Percentiles rank a stretch among this genome's conserved stretches.
phyloP scores from a whole-genome alignment of 2,888 invertebrate genomes.

The Zaprionus lineosus region DNA sequence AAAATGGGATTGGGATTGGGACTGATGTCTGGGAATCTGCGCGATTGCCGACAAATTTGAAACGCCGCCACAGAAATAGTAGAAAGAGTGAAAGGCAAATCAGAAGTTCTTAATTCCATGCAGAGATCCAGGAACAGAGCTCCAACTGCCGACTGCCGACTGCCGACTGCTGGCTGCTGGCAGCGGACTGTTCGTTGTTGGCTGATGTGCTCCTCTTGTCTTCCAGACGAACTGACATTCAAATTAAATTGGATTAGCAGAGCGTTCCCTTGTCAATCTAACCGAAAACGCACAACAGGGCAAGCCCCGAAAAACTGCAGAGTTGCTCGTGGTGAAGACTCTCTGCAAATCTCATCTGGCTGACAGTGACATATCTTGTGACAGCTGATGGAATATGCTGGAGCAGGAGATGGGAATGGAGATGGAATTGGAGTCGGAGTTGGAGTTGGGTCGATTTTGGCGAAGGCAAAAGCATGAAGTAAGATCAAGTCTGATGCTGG shows the following conservation, averaged over 20 bases:
- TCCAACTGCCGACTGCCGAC: constrained; percentile 19
- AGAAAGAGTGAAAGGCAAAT: constrained; percentile 59
- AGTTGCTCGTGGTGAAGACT: constrained; percentile 21
- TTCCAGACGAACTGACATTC: constrained; percentile 82
- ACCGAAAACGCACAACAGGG: constrained; percentile 32
- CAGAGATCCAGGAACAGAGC: constrained; percentile 36
- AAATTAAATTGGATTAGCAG: constrained; percentile 82
- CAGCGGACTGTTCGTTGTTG: constrained; percentile 13
- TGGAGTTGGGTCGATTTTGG: constrained; percentile 27
- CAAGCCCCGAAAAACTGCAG: constrained; percentile 30
- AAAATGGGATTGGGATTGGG: not conserved
- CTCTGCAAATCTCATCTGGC: constrained; percentile 76
- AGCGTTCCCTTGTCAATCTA: constrained; percentile 81
- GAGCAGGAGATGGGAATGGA: constrained; percentile 33
- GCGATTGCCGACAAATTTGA: constrained; percentile 61
- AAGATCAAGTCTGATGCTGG: not conserved
- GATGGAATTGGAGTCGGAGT: constrained; percentile 30
- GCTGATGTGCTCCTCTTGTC: constrained; percentile 55
- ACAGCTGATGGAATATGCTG: constrained; percentile 81
- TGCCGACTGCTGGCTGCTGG: too few species aligned
- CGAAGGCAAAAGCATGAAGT: too few species aligned
- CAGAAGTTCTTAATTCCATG: constrained; percentile 58
- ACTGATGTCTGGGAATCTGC: constrained; percentile 27
- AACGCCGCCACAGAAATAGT: constrained; percentile 59
- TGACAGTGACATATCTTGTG: constrained; percentile 82